Percentiles rank a stretch among this genome's conserved stretches.
These are phyloP conservation scores for Neoniphon sammara DNA, from an alignment of 2,797 vertebrate species.

Conservation along the genomic window DNA sequence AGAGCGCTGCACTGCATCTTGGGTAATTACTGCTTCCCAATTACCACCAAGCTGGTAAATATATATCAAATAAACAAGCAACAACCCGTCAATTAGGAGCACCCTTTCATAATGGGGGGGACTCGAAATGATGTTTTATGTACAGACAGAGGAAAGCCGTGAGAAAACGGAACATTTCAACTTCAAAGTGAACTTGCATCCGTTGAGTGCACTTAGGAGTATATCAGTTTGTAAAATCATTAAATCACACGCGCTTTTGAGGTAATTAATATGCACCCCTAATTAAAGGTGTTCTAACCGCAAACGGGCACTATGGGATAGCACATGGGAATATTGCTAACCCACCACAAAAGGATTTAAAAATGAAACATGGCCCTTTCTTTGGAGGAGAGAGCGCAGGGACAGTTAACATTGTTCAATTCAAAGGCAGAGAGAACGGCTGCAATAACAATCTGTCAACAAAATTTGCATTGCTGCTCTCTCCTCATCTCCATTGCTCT, in stretches of 20 bases:
- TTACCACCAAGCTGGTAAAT: conserved; percentile 82
- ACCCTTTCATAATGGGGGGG: conserved; percentile 73
- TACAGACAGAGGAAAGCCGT: conserved; percentile 45
- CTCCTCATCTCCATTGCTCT: conserved; percentile 68
- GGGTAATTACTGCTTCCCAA: conserved; percentile 83
- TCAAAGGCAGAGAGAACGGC: conserved; percentile 72
- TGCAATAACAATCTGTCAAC: conserved; percentile 81
- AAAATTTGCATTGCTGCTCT: conserved; percentile 79
- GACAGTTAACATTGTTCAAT: conserved; percentile 69
- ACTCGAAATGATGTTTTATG: conserved; percentile 74
- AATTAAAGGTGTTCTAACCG: conserved; percentile 75
- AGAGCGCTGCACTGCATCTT: conserved; percentile 67
- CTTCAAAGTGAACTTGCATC: conserved; percentile 77
- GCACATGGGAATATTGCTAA: conserved; percentile 38
- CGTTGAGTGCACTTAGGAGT: conserved; percentile 52
- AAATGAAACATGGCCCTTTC: conserved; percentile 49
- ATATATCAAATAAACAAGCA: conserved; percentile 86
- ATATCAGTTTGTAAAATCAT: conserved; percentile 69
- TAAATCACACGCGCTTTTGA: conserved; percentile 61
- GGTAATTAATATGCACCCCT: conserved; percentile 65
- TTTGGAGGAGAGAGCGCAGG: conserved; percentile 52
- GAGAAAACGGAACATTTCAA: conserved; percentile 50
- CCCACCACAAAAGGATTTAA: conserved; percentile 39
- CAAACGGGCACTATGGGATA: conserved; percentile 48
- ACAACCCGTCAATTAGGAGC: conserved; percentile 84